Base-by-base conservation (phyloP, 2,113 vertebrate species). In the Gallinago undulata region DNA sequence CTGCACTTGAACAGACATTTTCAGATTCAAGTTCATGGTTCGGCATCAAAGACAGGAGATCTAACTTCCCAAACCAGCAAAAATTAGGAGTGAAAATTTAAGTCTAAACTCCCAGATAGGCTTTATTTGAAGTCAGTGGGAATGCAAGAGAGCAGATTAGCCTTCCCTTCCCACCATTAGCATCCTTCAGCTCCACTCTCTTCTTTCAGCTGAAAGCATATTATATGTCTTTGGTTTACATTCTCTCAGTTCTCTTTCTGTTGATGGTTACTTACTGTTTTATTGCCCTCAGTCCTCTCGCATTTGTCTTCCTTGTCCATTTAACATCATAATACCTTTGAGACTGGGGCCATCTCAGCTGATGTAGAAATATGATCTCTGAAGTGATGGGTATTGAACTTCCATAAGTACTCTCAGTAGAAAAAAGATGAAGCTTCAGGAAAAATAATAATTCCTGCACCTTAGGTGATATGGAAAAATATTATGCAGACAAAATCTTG, bases 261-360 rank as follows among this genome's bases (percentile, higher is more conserved):
- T 33, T 48, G 43, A 14, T 87, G 28, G 45, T 72, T 95, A 37
- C 39, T 87, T 87, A 31, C 39, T 82, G 30, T 43, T 94, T 94
- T 78, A 92, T 87, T 94, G 69, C 83, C 35, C 59, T 79, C 39
- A 19, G 56, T 89, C 81, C 73, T 72, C 73, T 81, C 11, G 1
- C 83, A 47, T 93, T 92, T 93, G 41, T 95, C 87, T 95, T 93
- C 64, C 39, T 75, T 75, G 83, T 75, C 73, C 45, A 10, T 31
- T 43, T 84, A 84, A 57, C 53, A 43, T 93, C 70, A 45, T 64
- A 59, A 48, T 67, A 27, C 68, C 83, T 93, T 67, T 64, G 62
- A 84, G 69, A 51, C 19, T 53, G 13, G 22, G 39, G 48, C 77
- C 78, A 56, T 60, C 60, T 81, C n/a, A 51, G 2, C 53, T 90